Evolutionary conservation across 2,888 invertebrate species (phyloP).

Genomic region (Xiphydria camelus): DNA sequence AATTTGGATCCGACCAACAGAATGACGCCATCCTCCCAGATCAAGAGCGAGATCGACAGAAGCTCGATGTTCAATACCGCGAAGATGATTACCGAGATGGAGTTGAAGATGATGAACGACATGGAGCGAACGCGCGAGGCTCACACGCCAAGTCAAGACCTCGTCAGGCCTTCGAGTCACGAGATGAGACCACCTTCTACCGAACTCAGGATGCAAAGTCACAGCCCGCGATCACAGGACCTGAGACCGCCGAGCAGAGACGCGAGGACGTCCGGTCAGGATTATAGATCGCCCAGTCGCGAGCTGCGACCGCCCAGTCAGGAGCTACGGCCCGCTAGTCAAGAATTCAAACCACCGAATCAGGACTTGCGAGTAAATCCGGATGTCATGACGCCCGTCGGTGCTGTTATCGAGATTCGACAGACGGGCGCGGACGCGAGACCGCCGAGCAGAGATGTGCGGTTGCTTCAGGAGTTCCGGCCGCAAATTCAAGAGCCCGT

Average conservation of each 20-base stretch:
- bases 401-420: constrained; percentile 22
- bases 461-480: constrained; percentile 30
- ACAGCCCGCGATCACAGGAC: constrained; percentile 29
- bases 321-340: constrained; percentile 36
- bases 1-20: constrained; percentile 26
- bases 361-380: constrained; percentile 29
- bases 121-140: constrained; percentile 31
- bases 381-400: constrained; percentile 18
- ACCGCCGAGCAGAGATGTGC: constrained; percentile 33
- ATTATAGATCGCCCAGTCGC: constrained; percentile 28
- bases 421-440: constrained; percentile 25
- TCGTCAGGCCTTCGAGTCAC: constrained; percentile 1
- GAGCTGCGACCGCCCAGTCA: constrained; percentile 31
- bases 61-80: constrained; percentile 31
- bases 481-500: constrained; percentile 12
- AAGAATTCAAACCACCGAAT: constrained; percentile 32
- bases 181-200: constrained; percentile 10
- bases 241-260: constrained; percentile 33
- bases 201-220: constrained; percentile 25
- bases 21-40: constrained; percentile 13
- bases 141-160: constrained; percentile 9
- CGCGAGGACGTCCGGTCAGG: constrained; percentile 21
- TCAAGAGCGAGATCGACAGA: constrained; percentile 33
- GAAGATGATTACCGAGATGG: constrained; percentile 35
- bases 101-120: constrained; percentile 32